Evolutionary conservation across 1,140 invertebrate species (phyloP), one percentile per base, ranked within the genome.

Genomic region (Hyles vespertilio): DNA sequence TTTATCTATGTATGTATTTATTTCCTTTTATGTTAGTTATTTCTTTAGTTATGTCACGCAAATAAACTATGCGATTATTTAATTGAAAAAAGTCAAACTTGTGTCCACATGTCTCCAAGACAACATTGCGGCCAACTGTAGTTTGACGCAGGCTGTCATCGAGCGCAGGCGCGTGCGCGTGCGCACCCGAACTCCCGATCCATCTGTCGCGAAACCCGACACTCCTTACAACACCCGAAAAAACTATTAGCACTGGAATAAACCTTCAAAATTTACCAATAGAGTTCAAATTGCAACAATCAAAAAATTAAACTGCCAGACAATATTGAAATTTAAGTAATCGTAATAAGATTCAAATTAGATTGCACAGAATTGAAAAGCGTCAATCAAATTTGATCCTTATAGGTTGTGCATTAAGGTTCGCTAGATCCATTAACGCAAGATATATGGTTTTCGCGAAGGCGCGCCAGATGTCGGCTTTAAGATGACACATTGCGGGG

Each of bases 181-280:
- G 63, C 52, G 36, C 59, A 5, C 49, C 11, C 36, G 5, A 8
- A 40, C 36, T 8, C 4, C 36, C 36, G 36, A 50, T 59, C 71
- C 84, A 87, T 87, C 84, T 87, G 84, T 78, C 61, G 70, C 69
- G 84, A 77, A 86, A 87, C 84, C 78, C 81, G 82, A 87, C 77
- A 79, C 79, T 79, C 69, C 77, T 78, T 81, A 67, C 74, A 76
- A 79, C 77, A 77, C 79, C 71, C 65, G 73, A 80, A 83, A 81
- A 84, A 76, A 66, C 56, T 49, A 12, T 48, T 22, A 40, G 10
- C 7, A n/a, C 58, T 67, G 55, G 51, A 43, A 12, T 75, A 67
- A 65, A 55, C 57, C 68, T 71, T 71, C 77, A 70, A 43, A 11
- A 6, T 32, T 0, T 9, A 9, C 1, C 8, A 32, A 45, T 63